A percentile compares a stretch with the other conserved stretches of the same genome.
These are phyloP conservation scores for Halotydeus destructor DNA, from an alignment of 1,140 invertebrate species.

Conservation along the genomic window DNA sequence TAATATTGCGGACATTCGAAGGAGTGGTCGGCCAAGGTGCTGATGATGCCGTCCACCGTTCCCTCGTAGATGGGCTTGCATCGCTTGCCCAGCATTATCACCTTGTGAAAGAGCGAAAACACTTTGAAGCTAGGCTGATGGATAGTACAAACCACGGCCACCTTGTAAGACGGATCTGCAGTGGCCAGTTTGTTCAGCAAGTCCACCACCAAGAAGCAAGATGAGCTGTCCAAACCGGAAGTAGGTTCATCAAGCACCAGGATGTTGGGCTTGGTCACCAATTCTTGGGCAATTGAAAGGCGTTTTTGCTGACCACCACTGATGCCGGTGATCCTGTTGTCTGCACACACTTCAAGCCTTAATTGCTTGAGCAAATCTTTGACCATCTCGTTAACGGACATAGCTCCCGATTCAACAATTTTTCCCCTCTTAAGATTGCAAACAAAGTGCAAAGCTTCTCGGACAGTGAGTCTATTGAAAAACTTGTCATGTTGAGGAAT, in stretches of 20 bases:
- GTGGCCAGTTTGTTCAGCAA: background rate
- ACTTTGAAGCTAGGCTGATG: slow-evolving; percentile 70
- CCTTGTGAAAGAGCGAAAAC: slow-evolving; percentile 54
- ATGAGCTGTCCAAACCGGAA: slow-evolving; percentile 58
- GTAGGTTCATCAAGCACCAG: slow-evolving; percentile 64
- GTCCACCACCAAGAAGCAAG: slow-evolving; percentile 43
- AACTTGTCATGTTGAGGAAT: slow-evolving; percentile 61
- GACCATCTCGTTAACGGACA: slow-evolving; percentile 6
- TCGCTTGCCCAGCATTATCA: slow-evolving; percentile 21
- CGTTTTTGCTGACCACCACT: slow-evolving; percentile 72
- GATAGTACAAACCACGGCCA: slow-evolving; percentile 53
- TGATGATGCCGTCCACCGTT: background rate
- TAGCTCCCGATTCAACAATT: too few relatives aligned
- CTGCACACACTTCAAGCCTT: slow-evolving; percentile 10
- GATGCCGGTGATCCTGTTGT: slow-evolving; percentile 4
- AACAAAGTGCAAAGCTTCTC: slow-evolving; percentile 69
- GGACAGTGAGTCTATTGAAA: slow-evolving; percentile 61
- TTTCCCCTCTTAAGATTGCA: slow-evolving; percentile 77
- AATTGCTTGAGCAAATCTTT: slow-evolving; percentile 7
- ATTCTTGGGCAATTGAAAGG: slow-evolving; percentile 72
- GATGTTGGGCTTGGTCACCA: slow-evolving; percentile 31
- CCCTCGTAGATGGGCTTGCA: slow-evolving; percentile 13
- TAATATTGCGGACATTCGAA: slow-evolving; percentile 12
- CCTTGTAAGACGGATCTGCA: slow-evolving; percentile 3
- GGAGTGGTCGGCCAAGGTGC: background rate